These are phyloP conservation scores for Coleophora flavipennella DNA, from an alignment of 2,888 invertebrate genomes.

Conservation along the genomic window DNA sequence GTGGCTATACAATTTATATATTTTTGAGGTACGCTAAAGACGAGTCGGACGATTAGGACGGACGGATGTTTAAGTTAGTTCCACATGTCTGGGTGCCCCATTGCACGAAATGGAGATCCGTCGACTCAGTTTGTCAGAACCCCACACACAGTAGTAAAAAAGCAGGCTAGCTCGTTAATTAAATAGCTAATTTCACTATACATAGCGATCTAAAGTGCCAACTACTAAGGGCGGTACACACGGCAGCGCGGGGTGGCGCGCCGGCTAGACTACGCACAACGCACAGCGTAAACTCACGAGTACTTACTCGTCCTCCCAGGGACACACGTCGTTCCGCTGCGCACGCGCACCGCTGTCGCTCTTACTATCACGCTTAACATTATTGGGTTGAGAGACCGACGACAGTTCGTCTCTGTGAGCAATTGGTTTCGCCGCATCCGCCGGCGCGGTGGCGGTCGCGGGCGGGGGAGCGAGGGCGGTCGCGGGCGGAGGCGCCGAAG, in stretches of 20 bases:
- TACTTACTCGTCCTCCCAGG: slow-evolving; percentile 97
- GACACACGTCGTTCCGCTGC: slow-evolving; percentile 88
- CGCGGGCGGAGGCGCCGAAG: slow-evolving; percentile 49
- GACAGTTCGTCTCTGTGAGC: slow-evolving; percentile 57
- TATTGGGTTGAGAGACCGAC: slow-evolving; percentile 56
- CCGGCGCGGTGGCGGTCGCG: slow-evolving; percentile 41
- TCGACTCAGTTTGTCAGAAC: too few relatives aligned
- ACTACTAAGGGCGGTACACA: slow-evolving; percentile 2
- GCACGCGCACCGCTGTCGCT: slow-evolving; percentile 47
- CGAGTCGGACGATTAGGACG: too few relatives aligned
- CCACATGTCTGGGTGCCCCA: too few relatives aligned
- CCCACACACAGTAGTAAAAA: too few relatives aligned
- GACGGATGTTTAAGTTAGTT: too few relatives aligned
- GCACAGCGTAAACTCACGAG: slow-evolving; percentile 7
- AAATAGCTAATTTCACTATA: too few relatives aligned
- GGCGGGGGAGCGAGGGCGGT: slow-evolving; percentile 29
- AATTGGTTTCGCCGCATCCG: slow-evolving; percentile 48
- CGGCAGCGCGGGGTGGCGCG: neutral
- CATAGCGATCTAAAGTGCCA: slow-evolving; percentile 11
- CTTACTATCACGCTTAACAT: slow-evolving; percentile 58
- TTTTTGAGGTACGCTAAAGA: too few relatives aligned
- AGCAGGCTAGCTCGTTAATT: too few relatives aligned
- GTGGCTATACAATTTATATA: too few relatives aligned
- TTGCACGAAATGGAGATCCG: too few relatives aligned
- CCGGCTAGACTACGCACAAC: slow-evolving; percentile 5